These are phyloP conservation scores for Dorcus parallelipipedus DNA, from an alignment of 2,888 invertebrate genomes.

Conservation along the genomic window DNA sequence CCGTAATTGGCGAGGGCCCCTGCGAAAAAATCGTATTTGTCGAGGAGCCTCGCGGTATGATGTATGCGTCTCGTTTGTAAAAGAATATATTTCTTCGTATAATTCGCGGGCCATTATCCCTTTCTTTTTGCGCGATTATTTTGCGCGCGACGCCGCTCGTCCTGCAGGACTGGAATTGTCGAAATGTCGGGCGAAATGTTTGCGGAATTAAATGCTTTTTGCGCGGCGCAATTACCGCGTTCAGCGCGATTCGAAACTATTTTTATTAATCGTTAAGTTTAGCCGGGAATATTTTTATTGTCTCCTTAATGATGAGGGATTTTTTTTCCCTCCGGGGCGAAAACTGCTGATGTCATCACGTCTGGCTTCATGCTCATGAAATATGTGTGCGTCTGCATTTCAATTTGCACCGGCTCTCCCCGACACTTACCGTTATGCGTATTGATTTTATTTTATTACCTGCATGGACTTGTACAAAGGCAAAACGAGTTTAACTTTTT, in stretches of 20 bases:
- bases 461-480: too few relatives aligned
- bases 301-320: too few relatives aligned
- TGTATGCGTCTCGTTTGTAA: slow-evolving; percentile 24
- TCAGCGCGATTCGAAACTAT: slow-evolving; percentile 22
- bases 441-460: too few relatives aligned
- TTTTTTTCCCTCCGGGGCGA: not conserved
- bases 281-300: slow-evolving; percentile 7
- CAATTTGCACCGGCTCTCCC: too few relatives aligned
- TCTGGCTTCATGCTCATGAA: too few relatives aligned
- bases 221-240: slow-evolving; percentile 21
- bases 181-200: slow-evolving; percentile 27
- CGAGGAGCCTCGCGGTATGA: slow-evolving; percentile 19
- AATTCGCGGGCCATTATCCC: slow-evolving; percentile 23
- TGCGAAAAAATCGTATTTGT: slow-evolving; percentile 20
- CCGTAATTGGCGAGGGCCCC: slow-evolving; percentile 23
- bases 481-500: too few relatives aligned
- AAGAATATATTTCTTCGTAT: slow-evolving; percentile 19
- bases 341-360: slow-evolving; percentile 1
- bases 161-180: slow-evolving; percentile 26
- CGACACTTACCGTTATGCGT: too few relatives aligned
- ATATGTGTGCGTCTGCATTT: too few relatives aligned
- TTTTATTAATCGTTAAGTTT: slow-evolving; percentile 28
- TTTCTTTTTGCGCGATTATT: slow-evolving; percentile 20
- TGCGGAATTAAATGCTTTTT: slow-evolving; percentile 31
- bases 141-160: slow-evolving; percentile 21